Evolutionary conservation across 2,888 invertebrate species (phyloP).

Genomic region (Sarcophaga rosellei): DNA sequence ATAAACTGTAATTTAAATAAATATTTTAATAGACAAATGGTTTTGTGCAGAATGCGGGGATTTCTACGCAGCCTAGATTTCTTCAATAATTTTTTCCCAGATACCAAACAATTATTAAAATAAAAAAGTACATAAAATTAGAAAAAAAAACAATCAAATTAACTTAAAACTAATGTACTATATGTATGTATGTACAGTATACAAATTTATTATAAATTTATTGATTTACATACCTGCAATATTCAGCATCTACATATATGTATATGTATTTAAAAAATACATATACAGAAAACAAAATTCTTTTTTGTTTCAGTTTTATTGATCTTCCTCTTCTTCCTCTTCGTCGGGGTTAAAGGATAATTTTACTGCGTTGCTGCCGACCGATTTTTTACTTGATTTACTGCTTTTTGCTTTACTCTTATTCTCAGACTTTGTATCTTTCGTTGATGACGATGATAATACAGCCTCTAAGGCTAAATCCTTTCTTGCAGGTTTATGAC

Average conservation of each 20-base stretch:
- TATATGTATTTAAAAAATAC: slow-evolving; percentile 21
- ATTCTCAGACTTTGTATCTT: slow-evolving; percentile 67
- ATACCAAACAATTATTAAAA: too few relatives aligned
- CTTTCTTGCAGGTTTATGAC: slow-evolving; percentile 37
- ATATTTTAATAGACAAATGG: too few relatives aligned
- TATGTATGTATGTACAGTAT: not conserved
- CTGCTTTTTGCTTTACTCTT: slow-evolving; percentile 55
- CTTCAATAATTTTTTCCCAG: too few relatives aligned
- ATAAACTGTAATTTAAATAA: too few relatives aligned
- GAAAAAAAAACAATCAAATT: not conserved
- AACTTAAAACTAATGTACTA: not conserved
- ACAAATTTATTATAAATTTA: not conserved
- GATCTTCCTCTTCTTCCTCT: slow-evolving; percentile 79
- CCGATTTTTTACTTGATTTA: slow-evolving; percentile 74
- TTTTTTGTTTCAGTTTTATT: slow-evolving; percentile 35
- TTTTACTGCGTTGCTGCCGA: slow-evolving; percentile 74
- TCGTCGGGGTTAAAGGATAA: slow-evolving; percentile 82
- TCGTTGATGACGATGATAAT: slow-evolving; percentile 58
- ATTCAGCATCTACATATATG: slow-evolving; percentile 35
- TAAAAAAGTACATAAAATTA: not conserved
- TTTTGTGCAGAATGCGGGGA: too few relatives aligned
- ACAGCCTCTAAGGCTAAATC: slow-evolving; percentile 29
- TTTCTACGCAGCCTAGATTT: too few relatives aligned
- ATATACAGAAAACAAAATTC: not conserved
- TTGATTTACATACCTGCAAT: slow-evolving; percentile 46